These are phyloP conservation scores for Tenthredo notha DNA, from an alignment of 2,888 invertebrate genomes.

Conservation along the genomic window DNA sequence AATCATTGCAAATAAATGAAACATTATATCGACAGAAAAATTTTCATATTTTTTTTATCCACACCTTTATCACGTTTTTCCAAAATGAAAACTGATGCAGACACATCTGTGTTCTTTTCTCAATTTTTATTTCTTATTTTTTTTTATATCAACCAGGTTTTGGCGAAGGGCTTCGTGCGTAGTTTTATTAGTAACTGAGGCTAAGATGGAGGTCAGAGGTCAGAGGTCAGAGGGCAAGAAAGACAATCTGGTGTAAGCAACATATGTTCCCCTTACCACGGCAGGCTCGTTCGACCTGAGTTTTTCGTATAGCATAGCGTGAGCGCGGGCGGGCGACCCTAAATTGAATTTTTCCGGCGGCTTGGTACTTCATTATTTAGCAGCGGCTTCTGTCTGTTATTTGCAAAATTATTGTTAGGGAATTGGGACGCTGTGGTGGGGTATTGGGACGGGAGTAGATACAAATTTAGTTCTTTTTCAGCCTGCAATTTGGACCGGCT, in stretches of 20 bases:
- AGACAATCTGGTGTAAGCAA: slow-evolving; percentile 51
- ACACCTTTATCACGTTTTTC: neutral
- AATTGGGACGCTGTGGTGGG: slow-evolving; percentile 63
- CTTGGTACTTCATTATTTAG: slow-evolving; percentile 73
- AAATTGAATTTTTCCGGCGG: slow-evolving; percentile 74
- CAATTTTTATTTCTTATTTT: neutral
- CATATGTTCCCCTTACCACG: slow-evolving; percentile 53
- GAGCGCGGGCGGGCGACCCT: slow-evolving; percentile 60
- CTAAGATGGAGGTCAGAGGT: slow-evolving; percentile 31
- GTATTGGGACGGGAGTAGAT: slow-evolving; percentile 51
- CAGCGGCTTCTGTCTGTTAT: slow-evolving; percentile 70
- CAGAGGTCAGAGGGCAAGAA: slow-evolving; percentile 25
- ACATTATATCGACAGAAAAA: neutral
- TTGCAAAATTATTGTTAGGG: slow-evolving; percentile 74
- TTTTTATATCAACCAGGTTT: neutral
- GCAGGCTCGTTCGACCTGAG: slow-evolving; percentile 32
- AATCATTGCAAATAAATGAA: neutral
- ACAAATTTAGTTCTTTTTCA: slow-evolving; percentile 54
- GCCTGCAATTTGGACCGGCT: slow-evolving; percentile 66
- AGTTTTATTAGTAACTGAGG: slow-evolving; percentile 18
- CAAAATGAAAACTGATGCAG: no score
- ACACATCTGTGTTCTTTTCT: neutral
- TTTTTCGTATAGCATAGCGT: slow-evolving; percentile 20
- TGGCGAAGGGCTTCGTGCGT: neutral
- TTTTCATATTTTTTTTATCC: no score